phyloP scores from a whole-genome alignment of 2,797 vertebrate species.

The Pangasius macronema region DNA sequence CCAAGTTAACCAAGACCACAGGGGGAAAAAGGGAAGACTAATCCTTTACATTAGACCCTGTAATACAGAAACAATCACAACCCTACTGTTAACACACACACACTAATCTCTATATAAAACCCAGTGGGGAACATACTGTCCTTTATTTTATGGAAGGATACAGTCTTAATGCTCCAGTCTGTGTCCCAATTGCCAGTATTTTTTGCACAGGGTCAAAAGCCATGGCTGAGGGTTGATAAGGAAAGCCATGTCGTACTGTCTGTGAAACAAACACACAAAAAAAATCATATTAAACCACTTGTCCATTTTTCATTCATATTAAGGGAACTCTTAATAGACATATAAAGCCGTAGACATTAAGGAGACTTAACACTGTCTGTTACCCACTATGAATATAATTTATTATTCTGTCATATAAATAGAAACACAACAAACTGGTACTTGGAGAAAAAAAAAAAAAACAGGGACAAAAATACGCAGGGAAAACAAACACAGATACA shows the following conservation, averaged over 20 bases:
- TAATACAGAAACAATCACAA: not conserved
- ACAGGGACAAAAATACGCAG: not conserved
- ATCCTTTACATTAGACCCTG: not conserved
- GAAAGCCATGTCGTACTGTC: conserved; percentile 99
- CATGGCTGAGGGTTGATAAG: conserved; percentile 93
- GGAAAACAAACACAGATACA: conserved; percentile 3
- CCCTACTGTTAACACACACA: not conserved
- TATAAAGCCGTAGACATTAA: not conserved
- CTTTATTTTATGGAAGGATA: conserved; percentile 84
- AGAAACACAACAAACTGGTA: not conserved
- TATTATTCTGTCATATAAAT: not conserved
- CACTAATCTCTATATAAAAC: not conserved
- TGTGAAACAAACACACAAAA: conserved; percentile 67
- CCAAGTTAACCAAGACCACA: not conserved
- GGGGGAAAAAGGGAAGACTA: not conserved
- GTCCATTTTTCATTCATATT: not conserved
- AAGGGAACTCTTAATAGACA: not conserved
- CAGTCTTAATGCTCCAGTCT: conserved; percentile 93
- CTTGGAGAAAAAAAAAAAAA: not conserved
- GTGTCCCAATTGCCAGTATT: conserved; percentile 94
- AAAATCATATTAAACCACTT: conserved; percentile 60
- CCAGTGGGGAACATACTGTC: not conserved
- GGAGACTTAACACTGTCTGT: not conserved
- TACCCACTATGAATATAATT: not conserved
- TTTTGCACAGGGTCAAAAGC: conserved; percentile 99